Base-by-base conservation (phyloP, 2,888 invertebrate species). In the Lasioglossum leucozonium region DNA sequence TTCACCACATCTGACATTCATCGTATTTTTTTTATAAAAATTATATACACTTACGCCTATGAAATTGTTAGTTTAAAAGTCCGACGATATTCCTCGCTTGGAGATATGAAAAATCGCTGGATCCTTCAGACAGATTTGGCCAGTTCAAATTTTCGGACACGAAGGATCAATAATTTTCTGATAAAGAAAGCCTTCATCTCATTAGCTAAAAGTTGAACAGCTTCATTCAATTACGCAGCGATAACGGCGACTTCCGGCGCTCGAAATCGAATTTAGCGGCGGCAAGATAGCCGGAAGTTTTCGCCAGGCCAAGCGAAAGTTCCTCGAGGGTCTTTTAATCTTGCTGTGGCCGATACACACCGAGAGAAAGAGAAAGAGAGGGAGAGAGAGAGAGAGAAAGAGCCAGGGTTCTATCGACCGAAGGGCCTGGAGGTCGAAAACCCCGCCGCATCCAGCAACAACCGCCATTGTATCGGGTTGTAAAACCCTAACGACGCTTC, bases 401-500 rank as follows among this genome's bases (percentile, higher is more conserved):
- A 30, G 58, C 2, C 34, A 75, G 26, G 34, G 37, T 81, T 78
- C 67, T 74, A 80, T 82, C 83, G 79, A 85, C 74, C 73, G 67
- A 78, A 62, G 44, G 74, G 58, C 51, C 8, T 71, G 34, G 82
- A 87, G 87, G 82, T 90, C 84, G 83, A 85, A 82, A 89, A 89
- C 77, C 87, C 71, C 85, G 80, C 72, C 74, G 77, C 69, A 72
- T 83, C 72, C 77, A 72, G 51, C 76, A 62, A 62, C 62, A 30
- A 65, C 58, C 76, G 42, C n/a, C 62, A 77, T 55, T 73, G 80
- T 79, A 84, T 81, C 80, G 72, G 79, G 76, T 86, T 88, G 86
- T 89, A 89, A 92, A 92, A 90, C 85, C 84, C 86, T 89, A 90
- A 90, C 90, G 88, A 90, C 86, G 89, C 85, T 82, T 83, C 84